Conservation (phyloP, 2,113 vertebrate species). For the Tachysurus fulvidraco region DNA sequence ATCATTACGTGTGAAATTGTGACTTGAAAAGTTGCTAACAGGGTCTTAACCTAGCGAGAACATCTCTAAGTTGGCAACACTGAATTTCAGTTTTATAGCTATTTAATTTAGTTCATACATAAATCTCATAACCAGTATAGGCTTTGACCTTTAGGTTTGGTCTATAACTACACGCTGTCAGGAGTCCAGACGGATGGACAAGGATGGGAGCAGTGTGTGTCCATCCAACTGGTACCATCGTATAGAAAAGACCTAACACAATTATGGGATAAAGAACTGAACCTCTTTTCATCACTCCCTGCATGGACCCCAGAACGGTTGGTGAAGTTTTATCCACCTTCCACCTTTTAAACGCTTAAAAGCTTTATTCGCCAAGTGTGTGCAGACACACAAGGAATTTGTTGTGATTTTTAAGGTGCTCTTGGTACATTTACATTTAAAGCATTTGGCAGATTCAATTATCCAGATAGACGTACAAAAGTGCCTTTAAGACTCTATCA, state of each 20-base stretch:
- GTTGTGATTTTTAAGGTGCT: too few species aligned
- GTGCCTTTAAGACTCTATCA: too few species aligned
- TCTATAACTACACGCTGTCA: slow-evolving; percentile 75
- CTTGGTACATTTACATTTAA: too few species aligned
- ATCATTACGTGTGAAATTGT: background rate
- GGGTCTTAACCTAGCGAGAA: background rate
- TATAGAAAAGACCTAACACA: slow-evolving; percentile 63
- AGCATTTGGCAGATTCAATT: too few species aligned
- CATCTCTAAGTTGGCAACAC: background rate
- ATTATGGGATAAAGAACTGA: slow-evolving; percentile 78
- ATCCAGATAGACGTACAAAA: too few species aligned
- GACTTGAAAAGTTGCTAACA: background rate
- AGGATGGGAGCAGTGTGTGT: slow-evolving; percentile 81
- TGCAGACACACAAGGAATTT: too few species aligned
- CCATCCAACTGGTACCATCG: slow-evolving; percentile 72
- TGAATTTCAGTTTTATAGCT: too few species aligned
- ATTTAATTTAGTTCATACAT: background rate
- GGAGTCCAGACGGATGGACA: slow-evolving; percentile 68
- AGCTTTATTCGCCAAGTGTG: too few species aligned
- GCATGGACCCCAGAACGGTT: slow-evolving; percentile 75
- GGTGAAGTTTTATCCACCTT: background rate
- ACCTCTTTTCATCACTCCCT: slow-evolving; percentile 69
- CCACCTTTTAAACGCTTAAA: background rate
- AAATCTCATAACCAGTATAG: background rate
- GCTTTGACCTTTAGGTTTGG: slow-evolving; percentile 68